A percentile compares a stretch with the other conserved stretches of the same genome.
Conservation (phyloP, 2,797 vertebrate genomes). For the Helicolenus hilgendorfi region DNA sequence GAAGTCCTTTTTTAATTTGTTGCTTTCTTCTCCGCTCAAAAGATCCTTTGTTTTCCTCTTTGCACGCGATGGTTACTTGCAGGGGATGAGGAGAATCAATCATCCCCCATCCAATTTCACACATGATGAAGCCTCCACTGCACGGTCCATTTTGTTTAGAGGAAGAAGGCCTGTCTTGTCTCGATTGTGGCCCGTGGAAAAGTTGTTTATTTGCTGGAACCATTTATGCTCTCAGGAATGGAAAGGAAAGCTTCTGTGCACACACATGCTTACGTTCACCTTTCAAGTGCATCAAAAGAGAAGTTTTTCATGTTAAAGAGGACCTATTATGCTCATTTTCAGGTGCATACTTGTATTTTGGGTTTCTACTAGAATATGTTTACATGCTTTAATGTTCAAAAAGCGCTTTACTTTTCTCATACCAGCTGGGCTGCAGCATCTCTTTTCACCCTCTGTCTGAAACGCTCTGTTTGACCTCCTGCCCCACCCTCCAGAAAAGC, state of each 20-base stretch:
- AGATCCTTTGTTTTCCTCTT: conserved; percentile 39
- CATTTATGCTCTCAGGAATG: conserved; percentile 8
- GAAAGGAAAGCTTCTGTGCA: neutral
- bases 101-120: conserved; percentile 65
- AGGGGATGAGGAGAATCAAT: conserved; percentile 42
- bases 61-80: neutral
- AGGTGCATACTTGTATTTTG: neutral
- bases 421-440: too few relatives aligned
- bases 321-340: neutral
- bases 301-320: neutral
- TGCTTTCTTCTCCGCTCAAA: conserved; percentile 35
- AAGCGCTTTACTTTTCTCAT: too few relatives aligned
- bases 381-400: too few relatives aligned
- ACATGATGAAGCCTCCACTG: conserved; percentile 40
- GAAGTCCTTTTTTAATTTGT: conserved; percentile 23
- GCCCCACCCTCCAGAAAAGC: too few relatives aligned
- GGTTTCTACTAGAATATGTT: too few relatives aligned
- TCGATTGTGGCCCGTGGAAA: neutral
- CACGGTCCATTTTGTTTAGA: conserved; percentile 30
- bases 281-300: neutral
- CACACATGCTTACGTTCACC: neutral
- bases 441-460: too few relatives aligned
- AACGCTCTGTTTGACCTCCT: too few relatives aligned
- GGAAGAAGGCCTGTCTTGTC: neutral
- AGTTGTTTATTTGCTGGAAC: conserved; percentile 19